Base-by-base conservation (phyloP, 1,140 invertebrate species). In the Lepeophtheirus salmonis region DNA sequence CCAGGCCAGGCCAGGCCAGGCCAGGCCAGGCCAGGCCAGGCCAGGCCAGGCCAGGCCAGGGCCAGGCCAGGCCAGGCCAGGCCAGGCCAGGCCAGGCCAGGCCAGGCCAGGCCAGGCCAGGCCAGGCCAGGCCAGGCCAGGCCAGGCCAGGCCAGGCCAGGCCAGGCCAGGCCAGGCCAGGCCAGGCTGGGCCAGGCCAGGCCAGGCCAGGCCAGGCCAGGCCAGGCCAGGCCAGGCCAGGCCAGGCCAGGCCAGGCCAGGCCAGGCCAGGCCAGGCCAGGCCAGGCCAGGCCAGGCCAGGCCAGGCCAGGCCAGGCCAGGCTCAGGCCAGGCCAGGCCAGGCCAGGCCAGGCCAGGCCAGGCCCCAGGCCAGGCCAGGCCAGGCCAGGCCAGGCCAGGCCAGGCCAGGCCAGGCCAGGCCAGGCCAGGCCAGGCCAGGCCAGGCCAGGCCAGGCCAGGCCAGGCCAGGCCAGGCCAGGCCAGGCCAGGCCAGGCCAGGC, bases 401-500 rank as follows among this genome's bases (percentile, higher is more conserved):
- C 63, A 64, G 63, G 63, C 63, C 63, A 64, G 63, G 63, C 63
- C 63, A 64, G 63, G 63, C 49, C 56, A 64, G 63, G 63, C 63
- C 63, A 64, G 63, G 63, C 63, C 63, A 64, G 63, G 63, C 63
- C 63, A 64, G 64, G 64, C 53, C 61, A 65, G 64, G 64, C 51
- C 64, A 63, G 64, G 63, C 63, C 64, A 66, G 64, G 64, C 54
- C 63, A 64, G 63, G 63, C 63, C 63, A 64, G 63, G 63, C 63
- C 63, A 64, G 63, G 63, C 63, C 63, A 64, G 63, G 63, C 63
- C 63, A 64, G 63, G 63, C 49, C 56, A 64, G 63, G 63, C 63
- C 63, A 64, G 63, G 63, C 63, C 63, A 64, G 63, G 63, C 63
- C 63, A 64, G 64, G 64, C 53, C 61, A 65, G 64, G 64, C 51